A percentile compares a stretch with the other conserved stretches of the same genome.
These are phyloP conservation scores for Oenanthe oenanthe DNA, from an alignment of 2,113 vertebrate genomes.

Conservation along the genomic window DNA sequence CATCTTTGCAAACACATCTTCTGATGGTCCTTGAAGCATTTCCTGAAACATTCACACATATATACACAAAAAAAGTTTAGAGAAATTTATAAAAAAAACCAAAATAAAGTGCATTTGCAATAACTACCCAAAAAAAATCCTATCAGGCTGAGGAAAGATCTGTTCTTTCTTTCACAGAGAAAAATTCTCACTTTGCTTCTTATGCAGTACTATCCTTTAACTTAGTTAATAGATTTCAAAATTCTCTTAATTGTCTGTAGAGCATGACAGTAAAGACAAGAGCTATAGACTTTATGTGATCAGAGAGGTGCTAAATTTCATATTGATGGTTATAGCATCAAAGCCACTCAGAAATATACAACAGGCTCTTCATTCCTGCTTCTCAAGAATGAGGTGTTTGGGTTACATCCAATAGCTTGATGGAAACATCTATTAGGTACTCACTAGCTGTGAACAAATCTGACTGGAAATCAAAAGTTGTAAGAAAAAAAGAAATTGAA, in stretches of 20 bases:
- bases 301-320: neutral
- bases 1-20: constrained; percentile 58
- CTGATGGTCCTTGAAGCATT: constrained; percentile 67
- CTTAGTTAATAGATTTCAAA: neutral
- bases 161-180: neutral
- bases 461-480: neutral
- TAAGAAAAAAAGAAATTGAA: neutral
- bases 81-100: neutral
- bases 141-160: neutral
- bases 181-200: neutral
- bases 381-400: neutral
- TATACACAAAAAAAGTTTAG: neutral
- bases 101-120: neutral
- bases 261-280: neutral
- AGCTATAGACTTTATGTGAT: neutral
- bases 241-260: neutral
- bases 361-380: neutral
- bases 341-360: neutral
- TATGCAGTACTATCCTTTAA: neutral
- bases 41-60: constrained; percentile 63
- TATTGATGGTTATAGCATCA: neutral
- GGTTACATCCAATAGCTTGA: neutral
- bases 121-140: neutral
- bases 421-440: neutral
- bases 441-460: neutral